These are phyloP conservation scores for Apogon talboti DNA, from an alignment of 2,797 vertebrate species.

Conservation along the genomic window DNA sequence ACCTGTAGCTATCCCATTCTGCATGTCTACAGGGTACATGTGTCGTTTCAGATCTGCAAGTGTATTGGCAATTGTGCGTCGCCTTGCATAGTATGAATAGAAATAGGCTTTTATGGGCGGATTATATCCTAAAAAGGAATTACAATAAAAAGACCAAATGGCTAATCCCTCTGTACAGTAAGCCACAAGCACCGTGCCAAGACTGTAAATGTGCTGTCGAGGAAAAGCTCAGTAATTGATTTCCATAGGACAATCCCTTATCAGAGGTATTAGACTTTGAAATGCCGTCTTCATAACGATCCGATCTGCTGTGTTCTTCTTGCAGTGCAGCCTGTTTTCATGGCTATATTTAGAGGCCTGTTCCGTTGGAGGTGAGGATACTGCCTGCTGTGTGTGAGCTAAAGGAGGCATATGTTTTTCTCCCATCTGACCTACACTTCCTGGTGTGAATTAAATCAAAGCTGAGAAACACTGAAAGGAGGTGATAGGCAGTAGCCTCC, in stretches of 20 bases:
- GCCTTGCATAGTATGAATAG: slow-evolving; percentile 14
- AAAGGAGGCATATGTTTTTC: slow-evolving; percentile 65
- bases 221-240: slow-evolving; percentile 42
- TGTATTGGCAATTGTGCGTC: slow-evolving; percentile 1
- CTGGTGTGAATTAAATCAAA: slow-evolving; percentile 77
- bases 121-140: slow-evolving; percentile 46
- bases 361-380: slow-evolving; percentile 69
- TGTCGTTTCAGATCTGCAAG: not conserved
- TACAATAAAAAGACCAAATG: slow-evolving; percentile 28
- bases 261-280: slow-evolving; percentile 12
- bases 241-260: slow-evolving; percentile 3
- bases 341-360: slow-evolving; percentile 71
- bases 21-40: too few relatives aligned
- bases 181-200: slow-evolving; percentile 28
- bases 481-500: slow-evolving; percentile 57
- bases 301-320: slow-evolving; percentile 43
- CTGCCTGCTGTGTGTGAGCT: slow-evolving; percentile 62
- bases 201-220: slow-evolving; percentile 11
- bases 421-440: slow-evolving; percentile 65
- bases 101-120: slow-evolving; percentile 26
- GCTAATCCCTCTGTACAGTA: slow-evolving; percentile 26
- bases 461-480: slow-evolving; percentile 57
- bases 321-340: slow-evolving; percentile 55
- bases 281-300: slow-evolving; percentile 22
- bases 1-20: too few relatives aligned